Base-by-base conservation (phyloP, 2,797 vertebrate species). In the Luscinia luscinia region DNA sequence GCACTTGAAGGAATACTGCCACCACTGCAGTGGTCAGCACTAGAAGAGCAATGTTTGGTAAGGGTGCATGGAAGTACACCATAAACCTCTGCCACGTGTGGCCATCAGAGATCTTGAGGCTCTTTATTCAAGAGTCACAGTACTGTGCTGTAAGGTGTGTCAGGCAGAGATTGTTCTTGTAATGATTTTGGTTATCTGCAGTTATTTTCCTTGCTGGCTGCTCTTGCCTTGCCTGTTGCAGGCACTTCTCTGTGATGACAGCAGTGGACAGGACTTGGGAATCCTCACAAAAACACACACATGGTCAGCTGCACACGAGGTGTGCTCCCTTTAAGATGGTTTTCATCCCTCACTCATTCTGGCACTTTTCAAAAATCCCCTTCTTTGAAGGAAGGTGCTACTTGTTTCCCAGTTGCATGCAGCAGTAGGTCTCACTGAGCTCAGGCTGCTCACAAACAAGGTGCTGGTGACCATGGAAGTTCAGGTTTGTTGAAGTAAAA, bases 231-330 rank as follows among this genome's bases (percentile, higher is more conserved):
- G 40, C 26, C 15, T 9, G 1, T n/a, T 90, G 22, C 26, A 66
- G 62, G 32, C 2, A 2, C 12, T 45, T 51, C 21, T 27, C 32
- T 52, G 23, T 55, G 55, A 49, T 18, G 26, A 36, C 40, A 89
- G 49, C 40, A 62, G 40, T 11, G 23, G 15, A n/a, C 19, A 74
- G 36, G 28, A 41, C 11, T 20, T 8, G 1, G 11, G 8, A 23
- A 55, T 57, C 43, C 51, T 91, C 51, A 41, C 8, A 78, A 67
- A 84, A 46, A 6, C 24, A n/a, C 11, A 4, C 0, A 1, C 6
- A 17, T 8, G 1, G 0, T 68, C 30, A 73, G 48, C 63, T 79
- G 43, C 1, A 2, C 20, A 7, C 14, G 38, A 11, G 10, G 7
- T 43, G 14, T n/a, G 22, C 6, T 93, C 34, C 9, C 36, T 87